Evolutionary conservation across 2,113 vertebrate species (phyloP).

Genomic region (Puntigrus tetrazona): DNA sequence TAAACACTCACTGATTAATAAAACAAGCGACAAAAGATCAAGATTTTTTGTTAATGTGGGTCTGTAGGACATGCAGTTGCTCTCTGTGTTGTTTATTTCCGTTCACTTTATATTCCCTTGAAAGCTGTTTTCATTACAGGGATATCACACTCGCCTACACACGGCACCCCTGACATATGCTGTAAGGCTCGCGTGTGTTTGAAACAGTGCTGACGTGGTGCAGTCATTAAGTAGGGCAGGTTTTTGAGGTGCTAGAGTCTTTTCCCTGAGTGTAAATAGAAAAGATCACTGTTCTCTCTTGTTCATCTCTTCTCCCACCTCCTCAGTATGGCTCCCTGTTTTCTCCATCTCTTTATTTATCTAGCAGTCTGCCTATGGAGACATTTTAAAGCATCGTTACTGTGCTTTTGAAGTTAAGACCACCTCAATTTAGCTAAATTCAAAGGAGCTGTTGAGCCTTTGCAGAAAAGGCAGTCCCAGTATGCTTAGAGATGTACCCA

Average conservation of each 20-base stretch:
- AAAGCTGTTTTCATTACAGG: constrained; percentile 18
- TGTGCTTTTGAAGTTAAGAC: background rate
- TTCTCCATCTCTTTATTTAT: background rate
- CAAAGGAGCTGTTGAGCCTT: background rate
- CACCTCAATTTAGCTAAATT: background rate
- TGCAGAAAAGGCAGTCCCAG: background rate
- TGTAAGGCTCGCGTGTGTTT: background rate
- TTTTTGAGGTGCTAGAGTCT: background rate
- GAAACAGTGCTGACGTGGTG: background rate
- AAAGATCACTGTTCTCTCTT: background rate
- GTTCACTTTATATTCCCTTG: background rate
- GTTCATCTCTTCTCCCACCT: background rate
- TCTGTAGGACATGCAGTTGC: background rate
- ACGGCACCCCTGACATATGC: background rate
- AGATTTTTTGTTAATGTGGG: background rate
- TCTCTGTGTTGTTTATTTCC: background rate
- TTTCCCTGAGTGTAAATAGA: constrained; percentile 13
- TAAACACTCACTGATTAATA: background rate
- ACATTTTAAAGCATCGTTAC: background rate
- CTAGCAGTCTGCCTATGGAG: background rate
- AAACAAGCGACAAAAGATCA: background rate
- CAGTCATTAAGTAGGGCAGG: constrained; percentile 10
- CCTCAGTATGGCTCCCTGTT: background rate
- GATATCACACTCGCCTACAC: constrained; percentile 18
- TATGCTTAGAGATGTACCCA: background rate